Percentiles rank a stretch among this genome's conserved stretches.
phyloP scores from a whole-genome alignment of 2,888 invertebrate species.

The Pinctada fucata region DNA sequence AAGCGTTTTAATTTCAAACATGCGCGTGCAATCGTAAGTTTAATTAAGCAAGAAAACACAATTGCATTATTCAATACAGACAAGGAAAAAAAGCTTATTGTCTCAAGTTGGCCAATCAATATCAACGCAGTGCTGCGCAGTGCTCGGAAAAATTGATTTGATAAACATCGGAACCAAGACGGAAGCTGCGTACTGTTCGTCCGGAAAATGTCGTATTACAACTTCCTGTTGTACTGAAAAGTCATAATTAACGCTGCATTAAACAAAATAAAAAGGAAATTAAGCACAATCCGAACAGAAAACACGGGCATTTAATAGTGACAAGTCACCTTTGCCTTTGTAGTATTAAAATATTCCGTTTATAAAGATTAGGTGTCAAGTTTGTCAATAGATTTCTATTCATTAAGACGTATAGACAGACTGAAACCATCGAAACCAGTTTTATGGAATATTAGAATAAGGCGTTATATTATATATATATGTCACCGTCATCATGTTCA shows the following conservation, averaged over 20 bases:
- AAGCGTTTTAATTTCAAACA: background rate
- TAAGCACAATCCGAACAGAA: background rate
- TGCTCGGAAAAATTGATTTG: slow-evolving; percentile 1
- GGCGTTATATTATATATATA: too few species aligned
- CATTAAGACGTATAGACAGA: too few species aligned
- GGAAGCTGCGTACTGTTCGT: background rate
- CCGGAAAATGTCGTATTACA: slow-evolving; percentile 4
- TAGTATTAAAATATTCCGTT: background rate
- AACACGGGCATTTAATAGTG: background rate
- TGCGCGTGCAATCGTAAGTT: background rate
- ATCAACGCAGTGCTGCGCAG: background rate
- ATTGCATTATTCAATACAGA: background rate
- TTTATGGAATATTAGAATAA: too few species aligned
- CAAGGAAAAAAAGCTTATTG: background rate
- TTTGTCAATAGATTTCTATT: too few species aligned
- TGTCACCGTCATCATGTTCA: too few species aligned
- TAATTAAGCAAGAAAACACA: slow-evolving; percentile 4
- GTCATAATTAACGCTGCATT: slow-evolving; percentile 4
- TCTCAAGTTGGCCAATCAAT: background rate
- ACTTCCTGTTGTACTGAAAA: background rate
- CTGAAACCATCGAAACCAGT: too few species aligned
- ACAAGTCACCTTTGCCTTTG: background rate
- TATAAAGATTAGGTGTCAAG: too few species aligned
- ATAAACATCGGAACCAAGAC: slow-evolving; percentile 2
- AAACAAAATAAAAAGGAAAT: slow-evolving; percentile 1